Conservation (phyloP, 2,113 vertebrate species). For the Bettongia penicillata region DNA sequence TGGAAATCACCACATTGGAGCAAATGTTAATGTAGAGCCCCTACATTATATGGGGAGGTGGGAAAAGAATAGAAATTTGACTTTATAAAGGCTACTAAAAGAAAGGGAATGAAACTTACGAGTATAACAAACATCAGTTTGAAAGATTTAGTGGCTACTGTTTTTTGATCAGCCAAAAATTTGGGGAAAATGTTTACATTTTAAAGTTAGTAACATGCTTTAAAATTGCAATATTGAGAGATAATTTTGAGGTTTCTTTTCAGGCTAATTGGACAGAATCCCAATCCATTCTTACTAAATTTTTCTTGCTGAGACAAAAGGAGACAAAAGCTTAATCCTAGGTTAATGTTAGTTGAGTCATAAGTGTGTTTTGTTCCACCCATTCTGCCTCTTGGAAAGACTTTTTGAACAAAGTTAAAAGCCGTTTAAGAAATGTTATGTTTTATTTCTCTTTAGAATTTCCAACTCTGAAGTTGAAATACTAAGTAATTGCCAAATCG, state of each 20-base stretch:
- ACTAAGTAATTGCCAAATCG: conserved; percentile 34
- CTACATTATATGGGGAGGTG: conserved; percentile 68
- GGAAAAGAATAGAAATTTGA: conserved; percentile 67
- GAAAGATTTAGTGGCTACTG: background rate
- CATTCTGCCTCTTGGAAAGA: conserved; percentile 14
- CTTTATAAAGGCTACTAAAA: conserved; percentile 47
- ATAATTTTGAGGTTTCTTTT: conserved; percentile 40
- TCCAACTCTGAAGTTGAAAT: conserved; percentile 35
- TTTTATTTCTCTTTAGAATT: conserved; percentile 54
- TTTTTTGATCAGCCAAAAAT: conserved; percentile 45
- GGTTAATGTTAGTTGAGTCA: background rate
- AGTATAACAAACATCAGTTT: background rate
- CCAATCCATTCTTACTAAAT: conserved; percentile 44
- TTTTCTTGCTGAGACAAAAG: conserved; percentile 48
- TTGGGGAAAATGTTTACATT: fast-evolving
- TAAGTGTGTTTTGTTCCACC: conserved; percentile 29
- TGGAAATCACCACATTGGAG: conserved; percentile 78
- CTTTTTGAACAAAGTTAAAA: conserved; percentile 30
- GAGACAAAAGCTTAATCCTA: conserved; percentile 27
- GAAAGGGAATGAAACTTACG: conserved; percentile 3
- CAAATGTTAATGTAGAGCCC: conserved; percentile 88
- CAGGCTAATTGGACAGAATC: background rate
- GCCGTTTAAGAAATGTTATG: background rate
- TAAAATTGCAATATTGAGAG: conserved; percentile 7
- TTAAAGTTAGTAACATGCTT: conserved; percentile 9